Conservation (phyloP, 1,140 invertebrate species). For the Diorhabda elongata region DNA sequence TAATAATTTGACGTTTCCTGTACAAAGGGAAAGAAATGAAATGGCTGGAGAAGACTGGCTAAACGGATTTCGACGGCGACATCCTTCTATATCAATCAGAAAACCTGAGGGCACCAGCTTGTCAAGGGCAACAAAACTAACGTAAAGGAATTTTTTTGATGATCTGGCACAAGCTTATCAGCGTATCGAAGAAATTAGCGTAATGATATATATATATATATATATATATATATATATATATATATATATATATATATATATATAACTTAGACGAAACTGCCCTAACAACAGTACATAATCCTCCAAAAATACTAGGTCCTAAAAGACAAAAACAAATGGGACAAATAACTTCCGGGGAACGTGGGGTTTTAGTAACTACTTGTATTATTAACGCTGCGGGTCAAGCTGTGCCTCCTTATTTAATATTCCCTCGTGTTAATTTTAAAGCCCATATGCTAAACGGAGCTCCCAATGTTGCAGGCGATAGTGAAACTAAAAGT, state of each 20-base stretch:
- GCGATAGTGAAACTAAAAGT: background rate
- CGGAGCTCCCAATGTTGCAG: background rate
- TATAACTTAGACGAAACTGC: slow-evolving; percentile 20
- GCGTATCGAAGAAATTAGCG: slow-evolving; percentile 18
- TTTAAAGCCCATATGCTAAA: slow-evolving; percentile 9
- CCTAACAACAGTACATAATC: slow-evolving; percentile 18
- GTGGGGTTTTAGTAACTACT: slow-evolving; percentile 37
- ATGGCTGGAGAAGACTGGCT: background rate
- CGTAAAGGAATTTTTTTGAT: slow-evolving; percentile 18
- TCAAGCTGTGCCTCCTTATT: slow-evolving; percentile 37
- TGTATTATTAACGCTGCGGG: slow-evolving; percentile 42
- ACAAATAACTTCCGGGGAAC: slow-evolving; percentile 38
- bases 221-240: no score
- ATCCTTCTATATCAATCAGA: background rate
- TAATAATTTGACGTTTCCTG: background rate
- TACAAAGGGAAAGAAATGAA: background rate
- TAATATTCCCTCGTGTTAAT: background rate
- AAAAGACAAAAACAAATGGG: slow-evolving; percentile 44
- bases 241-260: no score
- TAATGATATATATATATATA: background rate
- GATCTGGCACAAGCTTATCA: slow-evolving; percentile 9
- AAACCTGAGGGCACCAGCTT: slow-evolving; percentile 13
- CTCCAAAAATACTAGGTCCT: slow-evolving; percentile 23
- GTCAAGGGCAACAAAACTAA: background rate
- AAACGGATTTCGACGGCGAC: background rate